Conservation (phyloP, 2,888 invertebrate genomes). For the Drosophila anomalata region DNA sequence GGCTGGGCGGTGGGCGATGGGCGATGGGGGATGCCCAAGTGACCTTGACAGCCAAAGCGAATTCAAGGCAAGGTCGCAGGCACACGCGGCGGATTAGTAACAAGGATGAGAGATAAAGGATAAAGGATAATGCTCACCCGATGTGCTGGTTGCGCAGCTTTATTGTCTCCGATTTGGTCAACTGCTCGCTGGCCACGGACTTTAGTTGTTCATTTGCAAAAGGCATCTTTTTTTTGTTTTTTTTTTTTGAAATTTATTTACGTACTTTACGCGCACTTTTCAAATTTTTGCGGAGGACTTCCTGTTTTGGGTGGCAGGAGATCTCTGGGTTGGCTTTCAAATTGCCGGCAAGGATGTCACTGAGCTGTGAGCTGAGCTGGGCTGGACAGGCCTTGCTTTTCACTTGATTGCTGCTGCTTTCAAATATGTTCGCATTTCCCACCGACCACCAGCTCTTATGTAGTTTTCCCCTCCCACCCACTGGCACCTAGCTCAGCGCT, state of each 20-base stretch:
- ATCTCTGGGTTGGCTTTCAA: conserved; percentile 14
- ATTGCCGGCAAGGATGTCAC: conserved; percentile 9
- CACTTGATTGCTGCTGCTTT: conserved; percentile 2
- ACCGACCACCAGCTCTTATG: conserved; percentile 3
- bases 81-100: conserved; percentile 20
- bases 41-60: conserved; percentile 80
- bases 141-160: conserved; percentile 91
- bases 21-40: conserved; percentile 56
- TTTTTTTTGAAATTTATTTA: conserved; percentile 2
- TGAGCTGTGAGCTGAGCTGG: conserved; percentile 3
- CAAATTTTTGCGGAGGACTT: conserved; percentile 2
- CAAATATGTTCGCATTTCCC: conserved; percentile 4
- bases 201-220: conserved; percentile 78
- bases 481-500: background rate
- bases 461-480: background rate
- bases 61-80: conserved; percentile 56
- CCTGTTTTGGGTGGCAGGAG: background rate
- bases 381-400: conserved; percentile 5
- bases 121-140: conserved; percentile 87
- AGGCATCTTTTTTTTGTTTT: conserved; percentile 67
- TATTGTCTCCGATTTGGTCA: conserved; percentile 92
- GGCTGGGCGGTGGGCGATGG: conserved; percentile 16
- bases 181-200: conserved; percentile 85
- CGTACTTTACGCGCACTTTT: conserved; percentile 44
- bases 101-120: background rate